A percentile compares a stretch with the other conserved stretches of the same genome.
Conservation (phyloP, 2,888 invertebrate genomes). For the Campoletis raptor region DNA sequence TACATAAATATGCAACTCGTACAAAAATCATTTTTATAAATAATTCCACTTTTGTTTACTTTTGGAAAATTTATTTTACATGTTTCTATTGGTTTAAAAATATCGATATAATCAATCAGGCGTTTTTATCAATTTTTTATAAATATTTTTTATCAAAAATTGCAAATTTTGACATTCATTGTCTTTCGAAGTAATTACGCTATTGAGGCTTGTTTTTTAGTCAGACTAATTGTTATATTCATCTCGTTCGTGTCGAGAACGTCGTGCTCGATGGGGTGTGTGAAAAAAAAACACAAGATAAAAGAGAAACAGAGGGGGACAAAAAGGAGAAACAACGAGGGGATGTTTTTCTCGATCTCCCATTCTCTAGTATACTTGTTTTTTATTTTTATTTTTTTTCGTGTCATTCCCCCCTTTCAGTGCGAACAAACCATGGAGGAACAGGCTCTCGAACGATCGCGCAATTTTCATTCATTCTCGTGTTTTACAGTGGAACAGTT, state of each 20-base stretch:
- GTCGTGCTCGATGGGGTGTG: slow-evolving; percentile 53
- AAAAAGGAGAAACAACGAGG: slow-evolving; percentile 7
- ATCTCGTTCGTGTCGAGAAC: slow-evolving; percentile 46
- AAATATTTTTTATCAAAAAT: too few species aligned
- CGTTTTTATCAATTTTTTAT: neutral
- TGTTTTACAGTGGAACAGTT: slow-evolving; percentile 61
- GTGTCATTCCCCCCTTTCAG: slow-evolving; percentile 32
- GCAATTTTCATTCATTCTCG: slow-evolving; percentile 57
- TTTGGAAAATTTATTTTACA: neutral
- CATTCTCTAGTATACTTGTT: slow-evolving; percentile 32
- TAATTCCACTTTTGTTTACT: neutral
- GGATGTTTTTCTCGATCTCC: slow-evolving; percentile 43
- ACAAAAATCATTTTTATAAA: neutral
- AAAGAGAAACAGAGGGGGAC: neutral
- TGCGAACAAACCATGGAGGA: slow-evolving; percentile 41
- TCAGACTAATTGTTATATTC: slow-evolving; percentile 66
- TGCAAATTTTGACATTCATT: neutral
- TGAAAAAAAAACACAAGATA: slow-evolving; percentile 24
- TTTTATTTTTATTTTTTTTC: slow-evolving; percentile 3
- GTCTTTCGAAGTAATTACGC: neutral
- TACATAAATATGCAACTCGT: neutral
- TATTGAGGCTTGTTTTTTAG: slow-evolving; percentile 40
- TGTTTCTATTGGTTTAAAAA: neutral
- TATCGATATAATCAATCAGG: neutral
- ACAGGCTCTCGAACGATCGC: slow-evolving; percentile 38